Evolutionary conservation across 2,113 vertebrate species (phyloP).

Genomic region (Ceyx margarethae): DNA sequence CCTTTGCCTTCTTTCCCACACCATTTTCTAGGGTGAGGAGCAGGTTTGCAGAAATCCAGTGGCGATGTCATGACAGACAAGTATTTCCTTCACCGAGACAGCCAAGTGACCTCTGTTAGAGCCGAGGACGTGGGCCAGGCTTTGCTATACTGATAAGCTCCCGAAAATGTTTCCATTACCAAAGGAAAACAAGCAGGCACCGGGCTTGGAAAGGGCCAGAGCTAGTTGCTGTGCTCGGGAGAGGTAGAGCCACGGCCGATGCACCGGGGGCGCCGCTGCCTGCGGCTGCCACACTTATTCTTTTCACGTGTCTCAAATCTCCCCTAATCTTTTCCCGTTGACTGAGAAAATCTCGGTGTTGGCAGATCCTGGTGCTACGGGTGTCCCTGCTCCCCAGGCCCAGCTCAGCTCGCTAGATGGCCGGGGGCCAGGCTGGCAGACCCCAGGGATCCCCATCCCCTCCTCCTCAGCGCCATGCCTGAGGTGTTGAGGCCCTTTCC

Average conservation of each 20-base stretch:
- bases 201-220: not conserved
- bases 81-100: conserved; percentile 11
- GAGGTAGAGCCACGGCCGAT: not conserved
- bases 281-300: not conserved
- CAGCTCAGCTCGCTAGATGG: not conserved
- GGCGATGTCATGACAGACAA: not conserved
- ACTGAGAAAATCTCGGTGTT: not conserved
- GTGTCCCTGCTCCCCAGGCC: not conserved
- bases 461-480: not conserved
- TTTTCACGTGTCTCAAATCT: conserved; percentile 28
- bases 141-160: conserved; percentile 22
- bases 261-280: not conserved
- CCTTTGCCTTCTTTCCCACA: not conserved
- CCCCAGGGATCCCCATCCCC: not conserved
- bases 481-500: not conserved
- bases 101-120: conserved; percentile 2
- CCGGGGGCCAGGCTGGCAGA: not conserved
- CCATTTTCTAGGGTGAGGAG: not conserved
- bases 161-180: conserved; percentile 8
- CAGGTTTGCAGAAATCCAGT: not conserved
- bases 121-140: not conserved
- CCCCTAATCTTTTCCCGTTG: conserved; percentile 10
- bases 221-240: not conserved
- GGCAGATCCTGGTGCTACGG: not conserved
- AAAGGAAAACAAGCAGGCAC: not conserved